Evolutionary conservation across 1,140 invertebrate genomes (phyloP), one percentile per base, ranked within the genome.

Genomic region (Pygmarrhopalites habei): DNA sequence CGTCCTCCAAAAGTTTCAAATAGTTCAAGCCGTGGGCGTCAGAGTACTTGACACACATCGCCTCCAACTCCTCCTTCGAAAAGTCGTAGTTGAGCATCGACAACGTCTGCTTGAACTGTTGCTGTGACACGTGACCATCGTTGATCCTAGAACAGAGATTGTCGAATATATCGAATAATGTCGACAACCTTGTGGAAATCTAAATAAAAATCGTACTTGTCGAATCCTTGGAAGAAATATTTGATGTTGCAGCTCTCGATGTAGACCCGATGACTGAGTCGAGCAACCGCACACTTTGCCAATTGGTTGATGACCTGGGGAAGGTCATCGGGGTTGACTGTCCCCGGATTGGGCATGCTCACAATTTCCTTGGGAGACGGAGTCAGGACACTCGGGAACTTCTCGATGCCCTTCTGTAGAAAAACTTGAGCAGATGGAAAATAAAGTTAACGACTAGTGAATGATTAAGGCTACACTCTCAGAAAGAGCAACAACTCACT

Each of bases 1-100:
- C 77, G 72, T 86, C 84, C 44, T 79, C 77, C 28, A 87, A 72
- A 64, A 88, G 82, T 64, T 79, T 78, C 39, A 79, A 76, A 71
- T 87, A 88, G 75, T 82, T 82, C 71, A 87, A 86, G 21, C 86
- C 86, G 60, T 82, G 26, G 70, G 85, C 81, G 72, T 87, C 82
- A 49, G 81, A 81, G 72, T 85, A 86, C 49, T 83, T 77, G 64
- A 77, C 74, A 66, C 85, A 81, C 19, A 88, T 76, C n/a, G 84
- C 79, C 47, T 80, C 79, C n/a, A 85, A 71, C 71, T 87, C 85
- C 66, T 80, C 78, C 49, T 78, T 74, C 0, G 84, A 78, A 2
- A 85, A 74, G 30, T 86, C 74, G 70, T 87, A 80, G 28, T 81
- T 81, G 66, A 82, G 80, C 29, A 80, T 78, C 51, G 80, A 76